phyloP scores from a whole-genome alignment of 2,113 vertebrate species.

The Gnathonemus echidnorhynchus region DNA sequence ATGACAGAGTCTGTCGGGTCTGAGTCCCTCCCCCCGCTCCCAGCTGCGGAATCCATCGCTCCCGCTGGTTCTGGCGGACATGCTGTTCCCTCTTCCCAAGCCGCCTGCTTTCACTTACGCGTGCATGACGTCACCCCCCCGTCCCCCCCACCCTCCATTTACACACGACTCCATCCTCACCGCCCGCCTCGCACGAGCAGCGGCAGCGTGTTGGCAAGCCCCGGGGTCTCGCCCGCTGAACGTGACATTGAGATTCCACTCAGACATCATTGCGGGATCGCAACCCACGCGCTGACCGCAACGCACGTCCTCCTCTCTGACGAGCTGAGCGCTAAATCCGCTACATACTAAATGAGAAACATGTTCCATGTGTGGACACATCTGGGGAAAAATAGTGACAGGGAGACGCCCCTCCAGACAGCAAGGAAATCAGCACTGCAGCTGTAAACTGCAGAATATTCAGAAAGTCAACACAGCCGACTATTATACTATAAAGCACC shows the following conservation, averaged over 20 bases:
- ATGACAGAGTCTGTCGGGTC: not conserved
- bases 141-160: not conserved
- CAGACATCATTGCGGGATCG: not conserved
- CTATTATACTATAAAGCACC: not conserved
- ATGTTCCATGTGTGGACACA: not conserved
- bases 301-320: not conserved
- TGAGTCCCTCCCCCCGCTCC: not conserved
- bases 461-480: not conserved
- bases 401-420: not conserved
- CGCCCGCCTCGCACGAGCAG: not conserved
- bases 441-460: not conserved
- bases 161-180: not conserved
- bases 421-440: not conserved
- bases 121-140: not conserved
- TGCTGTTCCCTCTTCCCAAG: constrained; percentile 6
- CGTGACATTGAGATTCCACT: not conserved
- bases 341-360: not conserved
- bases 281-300: not conserved
- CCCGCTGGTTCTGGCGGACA: not conserved
- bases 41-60: not conserved
- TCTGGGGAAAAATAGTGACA: not conserved
- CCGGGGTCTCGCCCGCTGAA: not conserved
- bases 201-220: not conserved
- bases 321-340: not conserved
- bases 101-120: constrained; percentile 22